A percentile compares a stretch with the other conserved stretches of the same genome.
These are phyloP conservation scores for Lapara coniferarum DNA, from an alignment of 2,888 invertebrate species.

Conservation along the genomic window DNA sequence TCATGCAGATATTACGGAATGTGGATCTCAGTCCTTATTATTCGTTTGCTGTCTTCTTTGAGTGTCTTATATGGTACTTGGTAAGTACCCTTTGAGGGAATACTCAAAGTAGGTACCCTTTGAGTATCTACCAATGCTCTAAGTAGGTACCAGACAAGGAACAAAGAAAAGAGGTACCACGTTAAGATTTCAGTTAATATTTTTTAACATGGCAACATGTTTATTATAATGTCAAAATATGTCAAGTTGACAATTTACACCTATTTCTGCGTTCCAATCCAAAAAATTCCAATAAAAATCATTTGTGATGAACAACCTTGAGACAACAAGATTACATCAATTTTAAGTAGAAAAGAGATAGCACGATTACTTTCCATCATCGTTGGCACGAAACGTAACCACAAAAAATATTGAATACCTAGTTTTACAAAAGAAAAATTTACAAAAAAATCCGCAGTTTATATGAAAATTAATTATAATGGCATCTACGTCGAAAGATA, in stretches of 20 bases:
- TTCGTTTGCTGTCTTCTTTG: too few species aligned
- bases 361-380: background rate
- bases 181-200: too few species aligned
- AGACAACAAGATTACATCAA: background rate
- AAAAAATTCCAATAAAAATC: too few species aligned
- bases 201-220: background rate
- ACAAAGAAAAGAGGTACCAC: too few species aligned
- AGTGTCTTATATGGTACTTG: too few species aligned
- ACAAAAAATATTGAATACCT: slow-evolving; percentile 15
- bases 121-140: too few species aligned
- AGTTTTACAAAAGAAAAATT: slow-evolving; percentile 20
- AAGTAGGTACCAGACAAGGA: too few species aligned
- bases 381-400: background rate
- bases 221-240: background rate
- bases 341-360: background rate
- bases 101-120: too few species aligned
- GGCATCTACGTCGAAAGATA: slow-evolving; percentile 74
- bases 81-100: too few species aligned
- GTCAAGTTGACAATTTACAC: background rate
- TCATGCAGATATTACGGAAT: too few species aligned
- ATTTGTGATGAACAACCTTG: background rate
- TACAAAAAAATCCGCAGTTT: slow-evolving; percentile 1
- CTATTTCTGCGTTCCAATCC: background rate
- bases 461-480: slow-evolving; percentile 44
- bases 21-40: too few species aligned